Evolutionary conservation across 2,113 vertebrate species (phyloP), one percentile per base, ranked within the genome.

Genomic region (Pangasianodon gigas): DNA sequence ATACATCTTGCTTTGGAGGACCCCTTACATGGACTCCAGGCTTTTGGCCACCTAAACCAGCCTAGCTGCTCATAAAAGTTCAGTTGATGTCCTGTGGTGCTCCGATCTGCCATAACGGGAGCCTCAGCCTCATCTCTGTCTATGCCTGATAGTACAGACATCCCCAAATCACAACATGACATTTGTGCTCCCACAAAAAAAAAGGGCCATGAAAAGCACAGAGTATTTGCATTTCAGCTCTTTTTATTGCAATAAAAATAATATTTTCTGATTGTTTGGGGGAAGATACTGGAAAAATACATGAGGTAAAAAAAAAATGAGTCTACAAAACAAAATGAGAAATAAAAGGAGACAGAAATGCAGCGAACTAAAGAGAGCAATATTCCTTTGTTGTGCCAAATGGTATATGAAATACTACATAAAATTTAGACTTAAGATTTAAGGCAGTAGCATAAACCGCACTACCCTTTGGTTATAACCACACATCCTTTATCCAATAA

Each of bases 121-220:
- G 65, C 11, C 94, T 88, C 32, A 90, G 95, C 95, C 95, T 95
- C 95, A 95, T 95, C 95, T 95, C 95, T 95, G 96, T 96, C 95
- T 87, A 14, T 91, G 90, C 91, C 96, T 96, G 96, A 97, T 97
- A 97, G 97, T 96, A 95, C 95, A 96, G 95, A 95, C 94, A 94
- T 95, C 93, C 90, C 92, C 74, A 93, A 95, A 95, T 95, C 94
- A 93, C 90, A 93, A 89, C 93, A 95, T 95, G 94, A 95, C 92
- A 92, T 92, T 94, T 94, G 93, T 81, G 92, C 95, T 96, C 95
- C 93, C 94, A 96, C 93, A 95, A 94, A 92, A 95, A 94, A 92
- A 92, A 93, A 93, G 94, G 93, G 91, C 85, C 21, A 14, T 94
- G 83, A 92, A 94, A 92, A 91, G 92, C 85, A 85, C 81, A 87